Evolutionary conservation across 2,797 vertebrate species (phyloP), one percentile per base, ranked within the genome.

Genomic region (Chelon labrosus): DNA sequence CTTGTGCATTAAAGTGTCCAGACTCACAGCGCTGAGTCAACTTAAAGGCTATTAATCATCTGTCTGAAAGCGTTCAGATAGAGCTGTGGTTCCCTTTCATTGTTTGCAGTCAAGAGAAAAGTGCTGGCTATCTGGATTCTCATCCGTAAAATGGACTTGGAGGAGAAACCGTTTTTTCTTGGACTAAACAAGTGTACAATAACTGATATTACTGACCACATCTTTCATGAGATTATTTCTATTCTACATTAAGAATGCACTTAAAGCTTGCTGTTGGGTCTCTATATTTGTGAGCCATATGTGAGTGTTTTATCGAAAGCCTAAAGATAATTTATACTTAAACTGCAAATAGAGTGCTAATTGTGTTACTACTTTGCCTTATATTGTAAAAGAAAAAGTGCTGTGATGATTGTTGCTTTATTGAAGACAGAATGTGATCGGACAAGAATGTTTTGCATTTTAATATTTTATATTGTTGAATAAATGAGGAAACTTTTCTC

Each of bases 381-480:
- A 88, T 69, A 69, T 31, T 77, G 76, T 88, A 65, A 69, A 50
- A 25, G 38, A 51, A 73, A 54, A 73, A 77, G 47, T 19, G 49
- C 74, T 76, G 77, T 86, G 64, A 84, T 85, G 77, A 82, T 83
- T 85, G 83, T 88, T 73, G 76, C 79, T 77, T 75, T 85, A 60
- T 68, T 86, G 70, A 73, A 65, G 54, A 68, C 31, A 14, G 31
- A 70, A 59, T 80, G 39, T 82, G 41, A 68, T 46, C 41, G 39
- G 54, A 66, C 14, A 55, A 50, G n/a, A 82, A 76, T 81, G 73
- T 88, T 90, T 88, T 86, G 57, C 78, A 79, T 81, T 74, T 54
- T 80, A 65, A 78, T 85, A 82, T 91, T 93, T 93, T 90, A 71
- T 90, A 87, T 70, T 64, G 64, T 75, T 76, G 41, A 83, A 86